Base-by-base conservation (phyloP, 2,113 vertebrate genomes). In the Dicentrarchus labrax region DNA sequence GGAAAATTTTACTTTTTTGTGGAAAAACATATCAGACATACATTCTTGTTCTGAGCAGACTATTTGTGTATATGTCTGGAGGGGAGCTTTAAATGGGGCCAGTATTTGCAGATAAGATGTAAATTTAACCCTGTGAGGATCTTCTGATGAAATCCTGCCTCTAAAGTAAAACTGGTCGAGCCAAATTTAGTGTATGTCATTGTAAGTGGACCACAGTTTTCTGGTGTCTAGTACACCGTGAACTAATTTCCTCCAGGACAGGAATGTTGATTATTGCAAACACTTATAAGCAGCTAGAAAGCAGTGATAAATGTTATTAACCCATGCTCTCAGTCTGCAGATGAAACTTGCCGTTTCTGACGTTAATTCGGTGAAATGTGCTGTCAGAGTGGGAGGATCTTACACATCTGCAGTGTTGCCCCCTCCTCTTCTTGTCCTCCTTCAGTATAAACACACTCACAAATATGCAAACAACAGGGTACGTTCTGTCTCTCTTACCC, bases 201-300 rank as follows among this genome's bases (percentile, higher is more conserved):
- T 73, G 41, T 39, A 57, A 73, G 72, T 70, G 64, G 57, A 62
- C 39, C 80, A 56, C 38, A 43, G 9, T n/a, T 59, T 59, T 50
- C 21, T 51, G 61, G 10, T 81, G 70, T 62, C 65, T 36, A 5
- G 78, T 15, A 76, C 65, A 76, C 22, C 64, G 80, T 62, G 73
- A 54, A 41, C 65, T 82, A 0, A 62, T 62, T 81, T 75, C 54
- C 41, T 76, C 4, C 64, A 53, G 5, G 0, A 53, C 8, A 68
- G 45, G 13, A 16, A 15, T 19, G 19, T 45, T 53, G 22, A 76
- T 69, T 19, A 15, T 2, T 22, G 4, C 21, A 13, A 66, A 73
- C 41, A 21, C 50, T 22, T 57, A 2, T 4, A 17, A 22, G 41
- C 45, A 21, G 67, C 13, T 7, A 8, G 62, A 36, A 51, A 61